Evolutionary conservation across 2,888 invertebrate species (phyloP).

Genomic region (Julus scanicus): DNA sequence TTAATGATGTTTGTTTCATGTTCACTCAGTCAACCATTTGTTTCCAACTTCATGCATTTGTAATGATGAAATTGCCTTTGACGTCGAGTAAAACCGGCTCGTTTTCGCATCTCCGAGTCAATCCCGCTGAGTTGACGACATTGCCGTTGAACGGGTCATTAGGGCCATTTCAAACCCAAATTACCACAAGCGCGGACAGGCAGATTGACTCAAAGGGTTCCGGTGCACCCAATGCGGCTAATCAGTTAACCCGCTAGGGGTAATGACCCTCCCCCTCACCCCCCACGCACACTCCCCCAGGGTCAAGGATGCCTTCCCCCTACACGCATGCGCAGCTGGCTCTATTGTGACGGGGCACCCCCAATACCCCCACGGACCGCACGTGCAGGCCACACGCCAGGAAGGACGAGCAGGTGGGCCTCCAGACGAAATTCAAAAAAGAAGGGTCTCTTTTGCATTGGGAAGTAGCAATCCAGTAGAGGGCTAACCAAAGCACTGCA

Average conservation of each 20-base stretch:
- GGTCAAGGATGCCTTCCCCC: not conserved
- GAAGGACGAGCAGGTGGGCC: slow-evolving; percentile 5
- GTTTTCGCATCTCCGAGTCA: not conserved
- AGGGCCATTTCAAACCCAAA: slow-evolving; percentile 9
- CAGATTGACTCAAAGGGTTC: slow-evolving; percentile 7
- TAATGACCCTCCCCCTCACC: slow-evolving; percentile 26
- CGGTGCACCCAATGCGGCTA: slow-evolving; percentile 26
- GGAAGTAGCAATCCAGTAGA: not conserved
- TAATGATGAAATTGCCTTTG: too few relatives aligned
- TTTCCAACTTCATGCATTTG: too few relatives aligned
- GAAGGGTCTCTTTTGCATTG: not conserved
- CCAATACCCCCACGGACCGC: slow-evolving; percentile 15
- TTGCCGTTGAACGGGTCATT: not conserved
- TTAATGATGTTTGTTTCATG: too few relatives aligned
- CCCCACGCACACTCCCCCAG: slow-evolving; percentile 36
- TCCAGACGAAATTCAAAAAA: not conserved
- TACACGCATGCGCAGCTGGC: slow-evolving; percentile 10
- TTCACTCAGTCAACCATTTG: too few relatives aligned
- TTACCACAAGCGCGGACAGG: not conserved
- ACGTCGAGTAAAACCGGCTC: not conserved
- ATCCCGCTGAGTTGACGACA: not conserved
- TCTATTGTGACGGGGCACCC: not conserved
- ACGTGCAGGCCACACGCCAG: slow-evolving; percentile 52
- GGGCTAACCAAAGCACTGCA: not conserved
- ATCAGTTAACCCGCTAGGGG: slow-evolving; percentile 37